Evolutionary conservation across 2,797 vertebrate genomes (phyloP).

Genomic region (Bucorvus abyssinicus): DNA sequence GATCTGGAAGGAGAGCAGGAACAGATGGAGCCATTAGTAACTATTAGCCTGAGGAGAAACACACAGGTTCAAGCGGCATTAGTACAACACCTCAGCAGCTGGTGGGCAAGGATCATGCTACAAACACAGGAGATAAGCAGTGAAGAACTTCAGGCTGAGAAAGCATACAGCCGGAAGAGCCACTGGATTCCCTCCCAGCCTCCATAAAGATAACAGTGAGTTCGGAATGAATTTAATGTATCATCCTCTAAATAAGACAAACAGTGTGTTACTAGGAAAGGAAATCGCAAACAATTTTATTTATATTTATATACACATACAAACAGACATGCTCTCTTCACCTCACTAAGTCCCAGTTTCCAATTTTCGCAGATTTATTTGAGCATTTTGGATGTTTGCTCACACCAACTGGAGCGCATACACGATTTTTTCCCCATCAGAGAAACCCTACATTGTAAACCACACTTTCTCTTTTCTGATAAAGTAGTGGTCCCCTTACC

Average conservation of each 20-base stretch:
- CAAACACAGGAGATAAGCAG: not conserved
- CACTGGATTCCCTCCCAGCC: not conserved
- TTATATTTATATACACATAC: not conserved
- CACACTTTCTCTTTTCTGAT: not conserved
- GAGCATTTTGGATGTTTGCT: not conserved
- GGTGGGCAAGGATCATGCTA: not conserved
- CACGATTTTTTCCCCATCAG: not conserved
- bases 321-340: not conserved
- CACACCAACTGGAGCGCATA: not conserved
- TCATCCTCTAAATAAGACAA: not conserved
- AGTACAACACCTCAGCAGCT: not conserved
- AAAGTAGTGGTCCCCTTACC: not conserved
- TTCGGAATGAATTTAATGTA: not conserved
- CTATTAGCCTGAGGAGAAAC: not conserved
- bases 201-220: not conserved
- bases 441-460: not conserved
- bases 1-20: not conserved
- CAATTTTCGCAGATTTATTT: not conserved
- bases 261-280: not conserved
- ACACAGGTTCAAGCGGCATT: not conserved
- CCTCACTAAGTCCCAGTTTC: not conserved
- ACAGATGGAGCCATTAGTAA: not conserved
- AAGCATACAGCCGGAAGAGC: not conserved
- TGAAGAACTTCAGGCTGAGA: not conserved
- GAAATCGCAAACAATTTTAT: not conserved